phyloP scores from a whole-genome alignment of 2,113 vertebrate species.

The Salvelinus sp. region DNA sequence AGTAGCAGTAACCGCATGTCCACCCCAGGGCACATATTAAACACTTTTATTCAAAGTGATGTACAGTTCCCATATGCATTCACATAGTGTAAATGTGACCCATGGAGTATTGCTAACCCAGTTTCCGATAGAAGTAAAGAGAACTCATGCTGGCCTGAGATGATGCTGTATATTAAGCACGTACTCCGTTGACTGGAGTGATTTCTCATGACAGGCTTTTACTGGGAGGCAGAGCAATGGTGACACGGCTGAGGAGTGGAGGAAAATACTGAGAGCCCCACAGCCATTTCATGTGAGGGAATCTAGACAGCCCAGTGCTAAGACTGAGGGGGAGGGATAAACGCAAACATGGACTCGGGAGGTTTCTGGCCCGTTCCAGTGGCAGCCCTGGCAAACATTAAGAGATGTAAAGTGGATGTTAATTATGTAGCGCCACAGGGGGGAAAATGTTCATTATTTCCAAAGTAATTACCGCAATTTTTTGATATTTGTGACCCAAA shows the following conservation, averaged over 20 bases:
- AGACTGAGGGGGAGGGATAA: background rate
- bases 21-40: too few species aligned
- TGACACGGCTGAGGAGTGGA: background rate
- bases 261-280: background rate
- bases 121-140: background rate
- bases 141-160: background rate
- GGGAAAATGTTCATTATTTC: constrained; percentile 69
- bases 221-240: background rate
- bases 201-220: background rate
- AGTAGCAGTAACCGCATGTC: too few species aligned
- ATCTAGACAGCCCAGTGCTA: background rate
- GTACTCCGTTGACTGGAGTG: background rate
- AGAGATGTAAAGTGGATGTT: constrained; percentile 62
- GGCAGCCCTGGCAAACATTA: constrained; percentile 30
- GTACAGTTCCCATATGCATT: background rate
- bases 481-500: constrained; percentile 35
- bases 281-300: background rate
- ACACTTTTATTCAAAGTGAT: background rate
- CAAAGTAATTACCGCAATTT: constrained; percentile 68
- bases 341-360: constrained; percentile 1
- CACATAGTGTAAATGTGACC: background rate
- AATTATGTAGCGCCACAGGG: constrained; percentile 66
- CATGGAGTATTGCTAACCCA: background rate
- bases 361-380: constrained; percentile 15
- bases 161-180: background rate